Evolutionary conservation across 2,113 vertebrate genomes (phyloP).

Genomic region (Ammodytes dubius): DNA sequence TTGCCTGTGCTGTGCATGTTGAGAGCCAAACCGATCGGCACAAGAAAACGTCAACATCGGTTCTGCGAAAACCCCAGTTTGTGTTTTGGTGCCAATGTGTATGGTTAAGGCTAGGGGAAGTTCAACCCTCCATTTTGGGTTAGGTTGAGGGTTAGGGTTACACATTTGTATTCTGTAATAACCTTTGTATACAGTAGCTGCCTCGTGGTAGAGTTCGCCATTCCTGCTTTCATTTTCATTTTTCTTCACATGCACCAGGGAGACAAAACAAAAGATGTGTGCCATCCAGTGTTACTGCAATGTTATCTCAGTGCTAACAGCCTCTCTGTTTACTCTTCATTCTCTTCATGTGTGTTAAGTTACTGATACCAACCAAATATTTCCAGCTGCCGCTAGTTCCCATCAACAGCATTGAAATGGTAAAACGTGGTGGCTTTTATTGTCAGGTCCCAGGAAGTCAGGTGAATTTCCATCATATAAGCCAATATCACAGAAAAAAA

Average conservation of each 20-base stretch:
- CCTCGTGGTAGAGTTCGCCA: background rate
- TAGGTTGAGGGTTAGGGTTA: no score
- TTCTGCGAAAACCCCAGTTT: background rate
- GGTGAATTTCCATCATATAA: no score
- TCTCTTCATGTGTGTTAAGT: background rate
- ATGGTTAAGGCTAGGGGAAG: background rate
- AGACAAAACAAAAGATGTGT: background rate
- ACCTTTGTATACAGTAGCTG: background rate
- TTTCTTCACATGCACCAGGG: background rate
- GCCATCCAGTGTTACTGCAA: background rate
- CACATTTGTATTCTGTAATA: background rate
- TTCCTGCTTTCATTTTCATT: background rate
- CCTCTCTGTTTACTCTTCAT: background rate
- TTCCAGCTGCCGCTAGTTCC: background rate
- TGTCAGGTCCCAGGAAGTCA: background rate
- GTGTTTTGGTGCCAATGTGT: background rate
- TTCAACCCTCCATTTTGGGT: no score
- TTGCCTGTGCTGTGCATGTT: slow-evolving; percentile 28
- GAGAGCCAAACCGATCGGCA: background rate
- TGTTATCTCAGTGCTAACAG: background rate
- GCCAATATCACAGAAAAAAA: no score
- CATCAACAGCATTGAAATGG: background rate
- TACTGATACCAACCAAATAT: background rate
- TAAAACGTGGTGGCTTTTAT: background rate
- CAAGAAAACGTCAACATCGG: background rate